phyloP scores from a whole-genome alignment of 2,113 vertebrate species.

The Psilopogon haemacephalus region DNA sequence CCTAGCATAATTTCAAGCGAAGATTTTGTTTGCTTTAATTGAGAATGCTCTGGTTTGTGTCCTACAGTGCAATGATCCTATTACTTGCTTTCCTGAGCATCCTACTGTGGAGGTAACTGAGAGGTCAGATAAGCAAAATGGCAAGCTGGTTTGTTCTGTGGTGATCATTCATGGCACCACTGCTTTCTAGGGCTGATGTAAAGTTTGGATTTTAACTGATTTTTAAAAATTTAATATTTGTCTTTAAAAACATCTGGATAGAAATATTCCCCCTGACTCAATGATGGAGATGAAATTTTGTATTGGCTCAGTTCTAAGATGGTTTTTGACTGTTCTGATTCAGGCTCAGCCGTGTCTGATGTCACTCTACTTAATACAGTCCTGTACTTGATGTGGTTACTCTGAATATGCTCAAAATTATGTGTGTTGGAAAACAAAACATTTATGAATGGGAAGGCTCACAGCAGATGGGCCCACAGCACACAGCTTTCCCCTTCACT shows the following conservation, averaged over 20 bases:
- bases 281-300: accelerated
- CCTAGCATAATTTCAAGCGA: not conserved
- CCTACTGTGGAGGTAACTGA: not conserved
- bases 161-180: accelerated
- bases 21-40: not conserved
- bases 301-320: not conserved
- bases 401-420: not conserved
- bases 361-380: not conserved
- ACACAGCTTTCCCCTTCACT: not conserved
- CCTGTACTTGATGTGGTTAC: not conserved
- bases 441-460: not conserved
- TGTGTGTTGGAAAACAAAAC: not conserved
- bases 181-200: not conserved
- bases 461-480: not conserved
- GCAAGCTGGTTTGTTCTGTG: not conserved
- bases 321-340: not conserved
- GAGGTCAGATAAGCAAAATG: not conserved
- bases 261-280: not conserved
- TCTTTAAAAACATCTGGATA: not conserved
- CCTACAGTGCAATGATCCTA: not conserved
- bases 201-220: not conserved
- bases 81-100: not conserved
- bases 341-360: not conserved
- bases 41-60: not conserved
- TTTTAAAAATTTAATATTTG: not conserved